Evolutionary conservation across 2,797 vertebrate genomes (phyloP).

Genomic region (Petrocephalus sullivani): DNA sequence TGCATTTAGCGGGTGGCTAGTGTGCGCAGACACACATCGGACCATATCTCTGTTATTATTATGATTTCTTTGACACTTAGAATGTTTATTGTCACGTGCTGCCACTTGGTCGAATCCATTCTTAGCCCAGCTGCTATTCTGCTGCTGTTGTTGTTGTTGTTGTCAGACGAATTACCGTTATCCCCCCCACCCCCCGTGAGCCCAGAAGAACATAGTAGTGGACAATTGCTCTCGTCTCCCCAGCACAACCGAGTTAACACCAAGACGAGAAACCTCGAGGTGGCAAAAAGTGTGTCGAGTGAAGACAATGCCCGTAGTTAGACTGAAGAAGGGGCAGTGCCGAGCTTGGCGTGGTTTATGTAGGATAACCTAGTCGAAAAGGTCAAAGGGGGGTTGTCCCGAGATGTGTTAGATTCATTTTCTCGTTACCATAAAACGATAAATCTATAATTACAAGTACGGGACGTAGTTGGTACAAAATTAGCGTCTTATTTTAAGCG

Average conservation of each 20-base stretch:
- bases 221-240: neutral
- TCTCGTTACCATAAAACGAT: constrained; percentile 14
- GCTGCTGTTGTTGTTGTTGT: neutral
- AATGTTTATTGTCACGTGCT: neutral
- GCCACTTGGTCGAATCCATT: constrained; percentile 2
- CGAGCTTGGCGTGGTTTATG: neutral
- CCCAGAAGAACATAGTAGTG: neutral
- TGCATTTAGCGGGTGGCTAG: neutral
- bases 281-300: neutral
- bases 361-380: neutral
- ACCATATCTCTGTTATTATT: neutral
- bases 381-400: neutral
- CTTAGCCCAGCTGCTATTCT: neutral
- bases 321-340: neutral
- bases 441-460: constrained; percentile 5
- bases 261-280: constrained; percentile 1
- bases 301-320: neutral
- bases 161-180: neutral
- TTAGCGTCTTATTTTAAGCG: neutral
- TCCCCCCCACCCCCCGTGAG: neutral
- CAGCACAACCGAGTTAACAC: neutral
- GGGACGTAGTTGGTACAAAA: neutral
- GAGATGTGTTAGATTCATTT: neutral
- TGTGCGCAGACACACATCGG: neutral
- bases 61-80: neutral